phyloP scores from a whole-genome alignment of 2,797 vertebrate genomes.

The Periophthalmus magnuspinnatus region DNA sequence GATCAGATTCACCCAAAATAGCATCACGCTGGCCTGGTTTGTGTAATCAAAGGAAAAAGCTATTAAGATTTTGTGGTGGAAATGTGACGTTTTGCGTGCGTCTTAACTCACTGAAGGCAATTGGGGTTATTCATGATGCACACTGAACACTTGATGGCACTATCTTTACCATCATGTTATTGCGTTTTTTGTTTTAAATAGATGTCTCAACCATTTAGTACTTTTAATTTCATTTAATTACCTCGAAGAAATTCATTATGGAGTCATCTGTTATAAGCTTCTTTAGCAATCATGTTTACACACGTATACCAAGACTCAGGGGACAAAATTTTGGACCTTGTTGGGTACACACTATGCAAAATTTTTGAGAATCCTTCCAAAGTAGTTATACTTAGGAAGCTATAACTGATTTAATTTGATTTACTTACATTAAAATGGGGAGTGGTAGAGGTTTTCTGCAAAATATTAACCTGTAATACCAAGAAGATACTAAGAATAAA shows the following conservation, averaged over 20 bases:
- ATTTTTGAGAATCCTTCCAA: too few species aligned
- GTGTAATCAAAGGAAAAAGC: slow-evolving; percentile 1
- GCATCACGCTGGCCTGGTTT: slow-evolving; percentile 3
- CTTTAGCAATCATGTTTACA: too few species aligned
- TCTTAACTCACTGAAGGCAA: neutral
- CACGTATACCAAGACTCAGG: neutral
- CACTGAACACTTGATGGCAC: neutral
- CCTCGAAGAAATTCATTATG: neutral
- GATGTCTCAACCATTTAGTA: neutral
- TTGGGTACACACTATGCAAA: too few species aligned
- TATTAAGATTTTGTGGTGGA: slow-evolving; percentile 3
- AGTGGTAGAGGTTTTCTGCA: neutral
- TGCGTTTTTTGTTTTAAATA: neutral
- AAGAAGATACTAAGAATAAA: neutral
- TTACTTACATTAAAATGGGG: neutral
- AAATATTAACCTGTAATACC: too few species aligned
- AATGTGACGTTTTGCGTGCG: neutral
- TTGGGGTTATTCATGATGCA: neutral
- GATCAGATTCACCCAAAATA: slow-evolving; percentile 2
- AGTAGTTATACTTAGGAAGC: neutral
- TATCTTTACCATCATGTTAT: neutral
- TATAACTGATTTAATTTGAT: neutral
- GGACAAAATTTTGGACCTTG: too few species aligned
- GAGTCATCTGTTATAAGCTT: neutral
- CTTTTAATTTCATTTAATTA: neutral